Conservation (phyloP, 2,888 invertebrate genomes). For the Lumbricus terrestris region DNA sequence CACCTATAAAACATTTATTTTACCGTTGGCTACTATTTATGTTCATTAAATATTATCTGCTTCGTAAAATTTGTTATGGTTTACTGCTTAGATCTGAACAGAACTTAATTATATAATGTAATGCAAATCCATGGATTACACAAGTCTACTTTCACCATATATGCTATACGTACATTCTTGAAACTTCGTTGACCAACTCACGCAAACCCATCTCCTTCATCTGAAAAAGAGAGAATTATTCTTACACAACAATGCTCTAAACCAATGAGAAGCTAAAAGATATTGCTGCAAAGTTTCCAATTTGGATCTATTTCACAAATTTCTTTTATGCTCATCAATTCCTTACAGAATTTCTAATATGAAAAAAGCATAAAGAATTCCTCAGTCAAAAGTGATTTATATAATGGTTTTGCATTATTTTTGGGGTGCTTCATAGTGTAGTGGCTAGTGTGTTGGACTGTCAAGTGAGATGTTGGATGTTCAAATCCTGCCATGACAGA, state of each 20-base stretch:
- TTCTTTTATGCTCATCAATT: neutral
- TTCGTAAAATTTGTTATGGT: too few species aligned
- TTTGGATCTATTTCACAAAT: neutral
- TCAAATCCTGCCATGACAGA: too few species aligned
- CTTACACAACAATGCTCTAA: neutral
- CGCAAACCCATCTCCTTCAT: constrained; percentile 78
- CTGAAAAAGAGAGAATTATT: constrained; percentile 39
- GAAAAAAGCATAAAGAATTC: neutral
- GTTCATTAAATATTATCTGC: too few species aligned
- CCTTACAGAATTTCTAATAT: neutral
- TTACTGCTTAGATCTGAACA: too few species aligned
- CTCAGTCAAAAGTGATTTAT: neutral
- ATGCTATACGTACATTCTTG: constrained; percentile 73
- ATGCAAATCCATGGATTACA: too few species aligned
- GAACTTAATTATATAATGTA: too few species aligned
- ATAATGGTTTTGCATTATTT: neutral
- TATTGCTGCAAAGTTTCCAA: neutral
- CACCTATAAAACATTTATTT: too few species aligned
- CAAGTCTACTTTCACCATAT: too few species aligned
- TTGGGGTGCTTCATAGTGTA: too few species aligned
- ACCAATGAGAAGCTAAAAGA: neutral
- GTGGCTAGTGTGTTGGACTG: too few species aligned
- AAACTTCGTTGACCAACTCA: constrained; percentile 89
- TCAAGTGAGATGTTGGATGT: too few species aligned
- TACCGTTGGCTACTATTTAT: too few species aligned